phyloP scores from a whole-genome alignment of 2,113 vertebrate genomes.

The Lepus timidus region DNA sequence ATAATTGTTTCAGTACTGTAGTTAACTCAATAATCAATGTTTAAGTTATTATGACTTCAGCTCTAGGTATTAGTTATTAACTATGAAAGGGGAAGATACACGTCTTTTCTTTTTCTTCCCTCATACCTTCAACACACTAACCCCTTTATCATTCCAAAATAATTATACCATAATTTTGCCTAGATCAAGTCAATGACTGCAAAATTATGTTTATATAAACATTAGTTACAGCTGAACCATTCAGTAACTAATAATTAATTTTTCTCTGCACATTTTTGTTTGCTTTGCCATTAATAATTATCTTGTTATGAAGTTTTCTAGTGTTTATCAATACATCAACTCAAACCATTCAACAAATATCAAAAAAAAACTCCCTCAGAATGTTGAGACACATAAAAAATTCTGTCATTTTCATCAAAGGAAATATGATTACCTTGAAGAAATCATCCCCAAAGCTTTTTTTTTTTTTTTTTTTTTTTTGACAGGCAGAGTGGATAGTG shows the following conservation, averaged over 20 bases:
- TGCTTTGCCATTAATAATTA: neutral
- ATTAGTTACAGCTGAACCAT: neutral
- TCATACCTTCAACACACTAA: neutral
- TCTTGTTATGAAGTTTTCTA: constrained; percentile 17
- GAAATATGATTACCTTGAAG: neutral
- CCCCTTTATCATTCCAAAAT: constrained; percentile 4
- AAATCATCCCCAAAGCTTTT: neutral
- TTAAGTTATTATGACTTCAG: constrained; percentile 26
- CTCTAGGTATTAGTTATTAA: neutral
- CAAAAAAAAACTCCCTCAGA: neutral
- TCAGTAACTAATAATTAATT: neutral
- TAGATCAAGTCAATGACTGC: neutral
- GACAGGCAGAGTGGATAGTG: too few relatives aligned
- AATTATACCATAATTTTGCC: neutral
- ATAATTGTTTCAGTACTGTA: constrained; percentile 10
- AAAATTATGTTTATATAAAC: neutral
- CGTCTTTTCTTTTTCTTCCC: neutral
- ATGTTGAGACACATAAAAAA: neutral
- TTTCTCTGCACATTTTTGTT: neutral
- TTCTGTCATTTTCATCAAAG: constrained; percentile 17
- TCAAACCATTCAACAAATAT: neutral
- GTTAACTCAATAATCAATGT: constrained; percentile 15
- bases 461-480: neutral
- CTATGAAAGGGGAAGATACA: neutral
- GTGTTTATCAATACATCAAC: neutral